A percentile compares a stretch with the other conserved stretches of the same genome.
Conservation (phyloP, 2,797 vertebrate species). For the Tauraco hartlaubi region DNA sequence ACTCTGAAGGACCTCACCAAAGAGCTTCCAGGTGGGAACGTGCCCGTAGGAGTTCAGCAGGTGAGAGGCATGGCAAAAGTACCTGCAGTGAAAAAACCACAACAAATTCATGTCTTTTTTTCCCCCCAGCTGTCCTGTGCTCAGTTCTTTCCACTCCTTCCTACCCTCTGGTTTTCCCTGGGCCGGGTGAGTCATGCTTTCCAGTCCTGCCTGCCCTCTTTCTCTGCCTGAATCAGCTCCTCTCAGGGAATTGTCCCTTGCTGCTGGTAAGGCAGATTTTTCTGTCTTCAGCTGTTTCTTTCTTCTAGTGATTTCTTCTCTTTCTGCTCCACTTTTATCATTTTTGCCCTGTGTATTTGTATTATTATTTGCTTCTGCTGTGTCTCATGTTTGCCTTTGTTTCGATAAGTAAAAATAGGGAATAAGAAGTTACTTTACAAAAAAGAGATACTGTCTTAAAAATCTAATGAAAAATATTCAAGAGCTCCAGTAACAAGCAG, state of each 20-base stretch:
- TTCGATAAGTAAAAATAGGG: neutral
- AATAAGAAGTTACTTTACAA: neutral
- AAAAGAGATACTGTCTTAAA: neutral
- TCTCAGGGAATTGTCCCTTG: neutral
- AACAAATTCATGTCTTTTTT: neutral
- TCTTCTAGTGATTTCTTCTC: neutral
- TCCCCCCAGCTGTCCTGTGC: neutral
- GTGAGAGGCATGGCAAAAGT: neutral
- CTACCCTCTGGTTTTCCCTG: neutral
- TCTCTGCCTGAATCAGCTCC: conserved; percentile 30
- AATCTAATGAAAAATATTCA: neutral
- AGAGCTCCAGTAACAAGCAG: neutral
- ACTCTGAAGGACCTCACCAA: neutral
- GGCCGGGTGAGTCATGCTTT: neutral
- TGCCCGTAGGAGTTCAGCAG: fast-evolving
- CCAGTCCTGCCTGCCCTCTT: neutral
- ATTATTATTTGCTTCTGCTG: neutral
- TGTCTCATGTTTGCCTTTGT: neutral
- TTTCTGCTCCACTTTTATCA: neutral
- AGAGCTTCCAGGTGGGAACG: neutral
- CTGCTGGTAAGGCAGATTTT: neutral
- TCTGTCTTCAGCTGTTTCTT: neutral
- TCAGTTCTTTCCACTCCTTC: conserved; percentile 12
- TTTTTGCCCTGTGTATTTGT: neutral
- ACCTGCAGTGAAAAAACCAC: neutral